Evolutionary conservation across 2,113 vertebrate genomes (phyloP).

Genomic region (Gymnocephalus cernua): DNA sequence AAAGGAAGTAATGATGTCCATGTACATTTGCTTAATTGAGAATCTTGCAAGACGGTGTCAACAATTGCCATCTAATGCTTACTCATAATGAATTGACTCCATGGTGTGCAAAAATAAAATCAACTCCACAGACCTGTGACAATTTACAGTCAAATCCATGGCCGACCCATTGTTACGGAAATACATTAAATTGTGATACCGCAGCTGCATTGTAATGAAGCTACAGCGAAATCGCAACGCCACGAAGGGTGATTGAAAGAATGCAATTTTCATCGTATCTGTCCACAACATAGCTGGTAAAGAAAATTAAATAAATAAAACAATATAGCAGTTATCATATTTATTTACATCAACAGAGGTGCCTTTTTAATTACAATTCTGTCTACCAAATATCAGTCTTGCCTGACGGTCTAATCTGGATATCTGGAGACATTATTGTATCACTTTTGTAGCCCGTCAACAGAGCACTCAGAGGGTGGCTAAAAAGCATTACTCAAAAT

Average conservation of each 20-base stretch:
- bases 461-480: conserved; percentile 26
- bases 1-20: conserved; percentile 59
- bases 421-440: conserved; percentile 45
- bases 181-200: conserved; percentile 63
- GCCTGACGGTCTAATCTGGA: conserved; percentile 53
- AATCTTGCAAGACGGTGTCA: conserved; percentile 57
- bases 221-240: conserved; percentile 37
- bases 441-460: conserved; percentile 44
- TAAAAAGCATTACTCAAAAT: conserved; percentile 61
- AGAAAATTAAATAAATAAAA: conserved; percentile 24
- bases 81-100: conserved; percentile 63
- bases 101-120: conserved; percentile 55
- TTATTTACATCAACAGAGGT: conserved; percentile 24
- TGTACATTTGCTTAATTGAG: conserved; percentile 65
- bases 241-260: conserved; percentile 29
- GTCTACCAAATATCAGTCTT: conserved; percentile 26
- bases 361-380: conserved; percentile 45
- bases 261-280: conserved; percentile 32
- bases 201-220: conserved; percentile 63
- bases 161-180: conserved; percentile 63
- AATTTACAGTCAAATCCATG: conserved; percentile 62
- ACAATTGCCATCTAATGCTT: conserved; percentile 61
- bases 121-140: conserved; percentile 55
- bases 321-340: conserved; percentile 17
- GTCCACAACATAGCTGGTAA: conserved; percentile 46